These are phyloP conservation scores for Andrena cerasifolii DNA, from an alignment of 1,140 invertebrate species.

Conservation along the genomic window DNA sequence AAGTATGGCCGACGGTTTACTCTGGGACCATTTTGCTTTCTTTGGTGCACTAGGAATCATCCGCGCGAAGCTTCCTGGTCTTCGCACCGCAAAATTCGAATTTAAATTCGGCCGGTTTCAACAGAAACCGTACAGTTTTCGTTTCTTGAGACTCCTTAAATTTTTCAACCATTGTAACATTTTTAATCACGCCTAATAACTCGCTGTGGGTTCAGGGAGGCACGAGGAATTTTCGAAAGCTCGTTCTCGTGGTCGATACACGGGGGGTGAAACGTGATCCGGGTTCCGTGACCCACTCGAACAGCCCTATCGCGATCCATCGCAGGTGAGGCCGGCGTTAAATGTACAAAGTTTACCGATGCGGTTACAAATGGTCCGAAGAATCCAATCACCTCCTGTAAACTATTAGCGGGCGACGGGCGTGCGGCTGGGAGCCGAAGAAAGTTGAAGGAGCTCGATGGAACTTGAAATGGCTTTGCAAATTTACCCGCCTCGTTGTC, in stretches of 20 bases:
- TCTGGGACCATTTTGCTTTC: conserved; percentile 73
- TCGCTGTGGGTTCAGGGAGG: too few species aligned
- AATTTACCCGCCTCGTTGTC: conserved; percentile 76
- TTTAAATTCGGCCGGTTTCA: too few species aligned
- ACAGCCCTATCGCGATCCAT: conserved; percentile 17
- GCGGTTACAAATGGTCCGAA: conserved; percentile 72
- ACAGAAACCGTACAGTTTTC: too few species aligned
- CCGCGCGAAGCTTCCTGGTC: background rate
- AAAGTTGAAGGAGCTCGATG: conserved; percentile 68
- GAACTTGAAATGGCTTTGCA: conserved; percentile 80
- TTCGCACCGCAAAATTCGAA: background rate
- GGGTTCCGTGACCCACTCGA: conserved; percentile 54
- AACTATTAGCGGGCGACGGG: conserved; percentile 72
- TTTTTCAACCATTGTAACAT: too few species aligned
- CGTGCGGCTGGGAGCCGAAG: conserved; percentile 59
- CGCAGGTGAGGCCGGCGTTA: conserved; percentile 56
- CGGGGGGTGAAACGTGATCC: conserved; percentile 13
- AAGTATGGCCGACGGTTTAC: conserved; percentile 66
- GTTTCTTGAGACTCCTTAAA: too few species aligned
- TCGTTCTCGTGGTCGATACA: conserved; percentile 8
- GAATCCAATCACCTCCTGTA: conserved; percentile 75
- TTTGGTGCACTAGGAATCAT: conserved; percentile 51
- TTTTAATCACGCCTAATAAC: too few species aligned
- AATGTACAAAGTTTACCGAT: conserved; percentile 79
- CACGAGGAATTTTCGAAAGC: background rate